These are phyloP conservation scores for Clistopyga incitator DNA, from an alignment of 2,888 invertebrate genomes.

Conservation along the genomic window DNA sequence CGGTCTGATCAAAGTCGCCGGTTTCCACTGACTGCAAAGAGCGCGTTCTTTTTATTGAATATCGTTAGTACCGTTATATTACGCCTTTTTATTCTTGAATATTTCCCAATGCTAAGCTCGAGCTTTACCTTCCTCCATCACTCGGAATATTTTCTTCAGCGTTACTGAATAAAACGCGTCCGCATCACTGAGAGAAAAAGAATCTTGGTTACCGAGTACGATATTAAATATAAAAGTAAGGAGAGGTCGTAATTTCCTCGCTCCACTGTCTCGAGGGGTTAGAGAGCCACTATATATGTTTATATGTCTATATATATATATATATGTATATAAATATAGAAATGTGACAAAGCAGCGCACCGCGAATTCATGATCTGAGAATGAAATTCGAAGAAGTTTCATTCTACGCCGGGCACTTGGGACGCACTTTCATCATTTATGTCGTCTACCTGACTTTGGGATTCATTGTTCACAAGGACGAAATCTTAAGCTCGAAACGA, in stretches of 20 bases:
- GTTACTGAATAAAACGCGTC: background rate
- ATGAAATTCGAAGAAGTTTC: conserved; percentile 45
- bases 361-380: conserved; percentile 36
- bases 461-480: background rate
- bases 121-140: conserved; percentile 11
- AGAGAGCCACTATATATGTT: conserved; percentile 1
- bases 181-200: conserved; percentile 26
- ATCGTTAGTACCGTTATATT: background rate
- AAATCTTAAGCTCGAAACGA: background rate
- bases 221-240: conserved; percentile 64
- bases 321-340: too few relatives aligned
- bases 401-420: conserved; percentile 6
- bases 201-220: conserved; percentile 18
- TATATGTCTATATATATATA: background rate
- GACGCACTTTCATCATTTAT: conserved; percentile 12
- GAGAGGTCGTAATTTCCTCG: conserved; percentile 66
- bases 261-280: conserved; percentile 35
- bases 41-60: background rate
- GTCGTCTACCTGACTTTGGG: background rate
- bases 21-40: background rate
- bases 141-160: background rate
- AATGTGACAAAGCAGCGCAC: conserved; percentile 27
- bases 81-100: conserved; percentile 4
- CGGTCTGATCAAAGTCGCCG: background rate
- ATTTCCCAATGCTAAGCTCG: conserved; percentile 9